Base-by-base conservation (phyloP, 2,113 vertebrate species). In the Neolamprologus variostigma region DNA sequence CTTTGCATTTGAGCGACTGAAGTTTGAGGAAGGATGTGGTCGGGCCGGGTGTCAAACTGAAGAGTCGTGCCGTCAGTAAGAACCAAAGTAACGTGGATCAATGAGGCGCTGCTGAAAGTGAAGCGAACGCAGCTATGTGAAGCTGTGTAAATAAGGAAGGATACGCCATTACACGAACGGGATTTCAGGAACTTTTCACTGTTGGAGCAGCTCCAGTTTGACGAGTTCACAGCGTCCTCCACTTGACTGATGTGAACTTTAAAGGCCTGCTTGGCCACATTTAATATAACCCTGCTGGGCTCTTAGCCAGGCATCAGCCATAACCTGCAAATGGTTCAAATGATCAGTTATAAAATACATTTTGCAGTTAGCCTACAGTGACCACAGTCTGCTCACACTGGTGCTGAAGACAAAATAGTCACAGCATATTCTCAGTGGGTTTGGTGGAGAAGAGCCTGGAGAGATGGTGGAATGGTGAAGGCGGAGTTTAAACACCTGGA, bases 21-120 rank as follows among this genome's bases (percentile, higher is more conserved):
- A 45, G 61, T 7, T 21, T 23, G 79, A 84, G 92, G 92, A 89
- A 90, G 90, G 92, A 89, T 91, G 93, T 92, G 87, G 93, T 66
- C 5, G 9, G 47, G 28, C n/a, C 2, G 26, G 16, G 47, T 71
- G 80, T 80, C 33, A 17, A 57, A 85, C 59, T 73, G 81, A 78
- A 81, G n/a, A 21, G 28, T 55, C 13, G 19, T 5, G 11, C 7
- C 7, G 12, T 4, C 40, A 17, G 40, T 45, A 28, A 16, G 13
- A 45, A 17, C 68, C 40, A 28, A 19, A 50, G 6, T 50, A 31
- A 59, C 6, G n/a, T 7, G 17, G 10, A 50, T n/a, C 47, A n/a
- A 61, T 31, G 45, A 80, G 57, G 1, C 3, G 54, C 54, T 37
- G 54, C 55, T 81, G 3, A 55, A 50, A 50, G 35, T 16, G 66